Percentiles rank a stretch among this genome's conserved stretches.
Evolutionary conservation across 2,113 vertebrate genomes (phyloP).

Genomic region (Tautogolabrus adspersus): DNA sequence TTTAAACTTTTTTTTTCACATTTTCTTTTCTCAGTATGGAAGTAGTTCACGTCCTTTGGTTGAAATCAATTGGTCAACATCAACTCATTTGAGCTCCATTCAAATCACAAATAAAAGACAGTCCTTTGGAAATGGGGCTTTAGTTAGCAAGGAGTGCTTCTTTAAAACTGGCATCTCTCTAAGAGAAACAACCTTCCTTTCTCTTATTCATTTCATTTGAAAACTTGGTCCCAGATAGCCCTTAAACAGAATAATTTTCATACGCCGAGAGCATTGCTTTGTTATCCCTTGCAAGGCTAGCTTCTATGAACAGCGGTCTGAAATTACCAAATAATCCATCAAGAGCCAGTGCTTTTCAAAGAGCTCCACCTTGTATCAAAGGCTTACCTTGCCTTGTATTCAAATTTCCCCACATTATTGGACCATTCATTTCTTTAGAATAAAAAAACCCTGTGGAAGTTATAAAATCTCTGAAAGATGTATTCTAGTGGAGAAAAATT

Average conservation of each 20-base stretch:
- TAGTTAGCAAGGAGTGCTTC: slow-evolving; percentile 60
- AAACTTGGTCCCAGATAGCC: slow-evolving; percentile 68
- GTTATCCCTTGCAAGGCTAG: slow-evolving; percentile 69
- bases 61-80: slow-evolving; percentile 66
- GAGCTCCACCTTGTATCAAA: slow-evolving; percentile 61
- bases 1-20: slow-evolving; percentile 63
- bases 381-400: slow-evolving; percentile 71
- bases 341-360: slow-evolving; percentile 68
- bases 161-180: slow-evolving; percentile 64
- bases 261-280: slow-evolving; percentile 58
- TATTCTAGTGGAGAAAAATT: slow-evolving; percentile 54
- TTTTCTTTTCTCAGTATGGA: slow-evolving; percentile 7
- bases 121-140: slow-evolving; percentile 59
- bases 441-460: slow-evolving; percentile 44
- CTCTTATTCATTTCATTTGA: slow-evolving; percentile 61
- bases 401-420: slow-evolving; percentile 65
- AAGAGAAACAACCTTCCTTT: slow-evolving; percentile 70
- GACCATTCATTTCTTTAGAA: slow-evolving; percentile 60
- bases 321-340: slow-evolving; percentile 73
- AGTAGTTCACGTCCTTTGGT: slow-evolving; percentile 45
- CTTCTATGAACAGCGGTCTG: slow-evolving; percentile 58
- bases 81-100: slow-evolving; percentile 74
- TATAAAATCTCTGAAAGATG: slow-evolving; percentile 50
- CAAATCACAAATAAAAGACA: slow-evolving; percentile 70
- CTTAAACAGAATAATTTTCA: slow-evolving; percentile 73